Evolutionary conservation across 2,888 invertebrate species (phyloP).

Genomic region (Dorcus parallelipipedus): DNA sequence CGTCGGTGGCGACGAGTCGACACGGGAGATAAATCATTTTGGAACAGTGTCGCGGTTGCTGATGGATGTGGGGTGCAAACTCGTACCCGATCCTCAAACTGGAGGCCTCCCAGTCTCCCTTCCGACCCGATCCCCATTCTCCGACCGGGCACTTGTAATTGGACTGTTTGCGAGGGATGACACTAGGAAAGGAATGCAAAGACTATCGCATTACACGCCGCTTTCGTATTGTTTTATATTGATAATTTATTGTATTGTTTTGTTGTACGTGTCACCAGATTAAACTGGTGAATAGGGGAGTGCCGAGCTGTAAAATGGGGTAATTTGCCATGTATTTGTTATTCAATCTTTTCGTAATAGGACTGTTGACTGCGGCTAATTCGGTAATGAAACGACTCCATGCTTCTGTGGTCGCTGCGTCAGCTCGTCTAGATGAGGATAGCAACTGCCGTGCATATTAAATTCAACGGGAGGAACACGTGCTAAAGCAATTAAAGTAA

Average conservation of each 20-base stretch:
- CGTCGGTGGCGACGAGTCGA: conserved; percentile 38
- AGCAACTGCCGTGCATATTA: conserved; percentile 41
- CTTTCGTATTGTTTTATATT: conserved; percentile 50
- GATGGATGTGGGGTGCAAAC: conserved; percentile 36
- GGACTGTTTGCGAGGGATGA: conserved; percentile 38
- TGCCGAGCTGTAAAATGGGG: conserved; percentile 31
- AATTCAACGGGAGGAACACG: conserved; percentile 40
- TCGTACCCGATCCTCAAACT: conserved; percentile 12
- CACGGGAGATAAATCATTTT: conserved; percentile 40
- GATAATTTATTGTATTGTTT: conserved; percentile 49
- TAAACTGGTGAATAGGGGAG: conserved; percentile 40
- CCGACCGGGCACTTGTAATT: conserved; percentile 31
- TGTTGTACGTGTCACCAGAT: conserved; percentile 46
- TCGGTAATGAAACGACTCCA: conserved; percentile 36
- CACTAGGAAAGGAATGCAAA: conserved; percentile 45
- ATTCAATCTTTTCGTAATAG: conserved; percentile 42
- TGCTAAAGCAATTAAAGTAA: conserved; percentile 44
- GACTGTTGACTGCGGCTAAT: conserved; percentile 36
- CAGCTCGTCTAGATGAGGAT: background rate
- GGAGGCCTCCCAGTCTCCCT: conserved; percentile 1
- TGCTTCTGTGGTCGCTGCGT: conserved; percentile 12
- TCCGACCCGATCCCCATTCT: conserved; percentile 9
- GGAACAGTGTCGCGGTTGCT: conserved; percentile 35
- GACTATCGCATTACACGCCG: conserved; percentile 45
- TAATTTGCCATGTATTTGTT: conserved; percentile 40